phyloP scores from a whole-genome alignment of 2,888 invertebrate species.

The Ypsolopha sequella region DNA sequence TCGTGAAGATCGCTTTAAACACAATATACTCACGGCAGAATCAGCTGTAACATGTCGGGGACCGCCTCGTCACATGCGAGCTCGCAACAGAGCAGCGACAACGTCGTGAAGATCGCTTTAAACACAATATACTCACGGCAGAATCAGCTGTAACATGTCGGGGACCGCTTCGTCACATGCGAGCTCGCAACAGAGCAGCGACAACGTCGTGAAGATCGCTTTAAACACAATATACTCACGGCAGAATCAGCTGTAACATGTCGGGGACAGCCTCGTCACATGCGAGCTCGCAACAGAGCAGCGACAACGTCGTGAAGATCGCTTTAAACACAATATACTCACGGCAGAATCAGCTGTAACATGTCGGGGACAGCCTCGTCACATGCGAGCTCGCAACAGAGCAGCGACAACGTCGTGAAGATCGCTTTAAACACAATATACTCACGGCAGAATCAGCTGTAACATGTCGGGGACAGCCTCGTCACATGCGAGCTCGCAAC shows the following conservation, averaged over 20 bases:
- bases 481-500: constrained; percentile 89
- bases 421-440: constrained; percentile 76
- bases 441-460: constrained; percentile 84
- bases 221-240: constrained; percentile 73
- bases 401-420: constrained; percentile 91
- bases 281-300: constrained; percentile 91
- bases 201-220: constrained; percentile 92
- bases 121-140: constrained; percentile 73
- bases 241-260: constrained; percentile 86
- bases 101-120: constrained; percentile 91
- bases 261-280: constrained; percentile 91
- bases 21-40: constrained; percentile 74
- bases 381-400: constrained; percentile 90
- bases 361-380: constrained; percentile 92
- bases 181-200: constrained; percentile 91
- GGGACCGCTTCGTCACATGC: constrained; percentile 89
- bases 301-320: constrained; percentile 91
- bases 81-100: constrained; percentile 92
- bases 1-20: no score
- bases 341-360: constrained; percentile 86
- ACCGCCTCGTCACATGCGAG: constrained; percentile 89
- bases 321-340: constrained; percentile 73
- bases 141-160: constrained; percentile 88
- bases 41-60: constrained; percentile 88
- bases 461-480: constrained; percentile 92